Evolutionary conservation across 2,113 vertebrate genomes (phyloP), one percentile per base, ranked within the genome.

Genomic region (Nibea coibor): DNA sequence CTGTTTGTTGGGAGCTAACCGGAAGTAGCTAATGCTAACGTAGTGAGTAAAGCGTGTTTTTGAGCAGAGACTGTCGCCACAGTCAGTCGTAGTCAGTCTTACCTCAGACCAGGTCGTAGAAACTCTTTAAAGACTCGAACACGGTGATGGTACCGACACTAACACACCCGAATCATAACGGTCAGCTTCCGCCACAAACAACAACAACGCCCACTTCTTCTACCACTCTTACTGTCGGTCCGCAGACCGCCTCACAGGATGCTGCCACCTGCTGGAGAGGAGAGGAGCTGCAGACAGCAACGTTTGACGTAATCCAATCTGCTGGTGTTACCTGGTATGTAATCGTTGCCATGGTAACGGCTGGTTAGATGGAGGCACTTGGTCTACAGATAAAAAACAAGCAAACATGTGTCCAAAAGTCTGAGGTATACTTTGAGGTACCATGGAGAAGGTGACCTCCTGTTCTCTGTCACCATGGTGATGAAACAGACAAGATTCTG

Each of bases 11-110:
- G 1, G n/a, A 31, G 50, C 15, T 51, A 65, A 72, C 69, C 31
- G 81, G 69, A 78, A 81, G 66, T 9, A 5, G n/a, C 70, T 59
- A 24, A 67, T 19, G 86, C 69, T 84, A 80, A 45, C 2, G 16
- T 15, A 28, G 24, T 28, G 2, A 31, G 5, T 19, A n/a, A 14
- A 16, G 16, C n/a, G 22, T 6, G 11, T 4, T 15, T 47, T 8
- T 17, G 4, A 66, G 0, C 17, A 17, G 16, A 53, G 31, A 31
- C 31, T 6, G 31, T 31, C 31, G 31, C 31, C 5, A 5, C 19
- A 28, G 2, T 5, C 17, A 4, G 14, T 1, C 26, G 4, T 4
- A 2, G n/a, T 11, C 17, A 0, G 3, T 2, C 72, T 81, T 20
- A 87, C 85, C 81, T 81, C 59, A 15, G 54, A 65, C 14, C 26